A percentile compares a stretch with the other conserved stretches of the same genome.
Conservation (phyloP, 2,113 vertebrate genomes). For the Thalassoma bifasciatum region DNA sequence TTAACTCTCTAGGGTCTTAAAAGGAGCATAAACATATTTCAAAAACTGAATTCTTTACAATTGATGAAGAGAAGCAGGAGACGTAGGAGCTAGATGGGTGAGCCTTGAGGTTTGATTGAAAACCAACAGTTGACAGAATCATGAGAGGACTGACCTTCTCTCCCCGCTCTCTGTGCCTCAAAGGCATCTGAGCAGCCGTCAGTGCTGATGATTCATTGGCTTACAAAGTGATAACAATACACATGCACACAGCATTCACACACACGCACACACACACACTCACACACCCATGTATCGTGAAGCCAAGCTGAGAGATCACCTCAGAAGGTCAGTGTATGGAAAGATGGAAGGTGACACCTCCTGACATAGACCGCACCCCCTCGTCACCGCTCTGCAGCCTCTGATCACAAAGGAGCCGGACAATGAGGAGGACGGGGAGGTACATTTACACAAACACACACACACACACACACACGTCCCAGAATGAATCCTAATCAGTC, state of each 20-base stretch:
- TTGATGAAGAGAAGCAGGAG: neutral
- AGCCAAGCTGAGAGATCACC: slow-evolving; percentile 22
- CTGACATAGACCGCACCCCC: slow-evolving; percentile 23
- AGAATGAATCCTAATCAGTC: slow-evolving; percentile 3
- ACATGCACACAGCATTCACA: slow-evolving; percentile 10
- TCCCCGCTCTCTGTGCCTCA: slow-evolving; percentile 35
- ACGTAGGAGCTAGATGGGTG: neutral
- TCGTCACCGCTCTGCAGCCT: neutral
- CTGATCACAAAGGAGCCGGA: slow-evolving; percentile 24
- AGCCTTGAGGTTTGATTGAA: slow-evolving; percentile 48
- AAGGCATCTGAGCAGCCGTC: slow-evolving; percentile 43
- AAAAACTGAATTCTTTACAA: neutral
- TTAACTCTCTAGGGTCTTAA: neutral
- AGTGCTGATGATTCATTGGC: slow-evolving; percentile 58
- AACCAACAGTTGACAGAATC: slow-evolving; percentile 51
- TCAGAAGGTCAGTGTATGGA: slow-evolving; percentile 71
- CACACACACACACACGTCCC: neutral
- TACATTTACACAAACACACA: too few species aligned
- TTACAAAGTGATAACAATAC: slow-evolving; percentile 19
- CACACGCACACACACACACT: slow-evolving; percentile 15
- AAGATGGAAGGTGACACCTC: slow-evolving; percentile 72
- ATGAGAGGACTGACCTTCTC: slow-evolving; percentile 57
- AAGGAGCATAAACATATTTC: too few species aligned
- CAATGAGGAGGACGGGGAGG: slow-evolving; percentile 28
- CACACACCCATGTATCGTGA: neutral